phyloP scores from a whole-genome alignment of 2,888 invertebrate species.

The Synanthedon myopaeformis region DNA sequence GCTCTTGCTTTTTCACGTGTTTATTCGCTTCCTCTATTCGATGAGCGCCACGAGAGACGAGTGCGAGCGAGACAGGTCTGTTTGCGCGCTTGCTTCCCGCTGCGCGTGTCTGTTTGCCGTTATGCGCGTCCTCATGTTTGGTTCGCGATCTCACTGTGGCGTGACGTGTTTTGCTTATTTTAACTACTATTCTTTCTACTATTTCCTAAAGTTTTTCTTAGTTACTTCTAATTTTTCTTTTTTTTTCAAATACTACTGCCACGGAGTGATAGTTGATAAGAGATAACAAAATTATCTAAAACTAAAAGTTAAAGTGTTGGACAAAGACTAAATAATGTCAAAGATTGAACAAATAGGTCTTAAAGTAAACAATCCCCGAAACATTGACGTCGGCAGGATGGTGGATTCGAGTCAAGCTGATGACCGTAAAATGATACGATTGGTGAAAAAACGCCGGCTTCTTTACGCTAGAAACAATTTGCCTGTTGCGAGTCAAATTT shows the following conservation, averaged over 20 bases:
- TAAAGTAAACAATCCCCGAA: conserved; percentile 3
- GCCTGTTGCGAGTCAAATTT: conserved; percentile 60
- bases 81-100: conserved; percentile 40
- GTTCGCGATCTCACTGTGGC: conserved; percentile 26
- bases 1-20: conserved; percentile 55
- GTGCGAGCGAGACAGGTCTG: conserved; percentile 31
- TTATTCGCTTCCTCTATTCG: conserved; percentile 23
- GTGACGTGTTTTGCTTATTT: conserved; percentile 19
- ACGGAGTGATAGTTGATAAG: too few species aligned
- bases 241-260: not conserved
- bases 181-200: too few species aligned
- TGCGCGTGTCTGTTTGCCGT: conserved; percentile 59
- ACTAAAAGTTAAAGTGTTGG: not conserved
- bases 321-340: conserved; percentile 4
- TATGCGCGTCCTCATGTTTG: conserved; percentile 48
- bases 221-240: not conserved
- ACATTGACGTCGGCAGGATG: conserved; percentile 37
- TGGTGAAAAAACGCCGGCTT: conserved; percentile 49
- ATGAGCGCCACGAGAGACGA: conserved; percentile 6
- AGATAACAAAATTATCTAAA: too few species aligned
- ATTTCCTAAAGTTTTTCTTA: not conserved
- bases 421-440: conserved; percentile 49
- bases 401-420: conserved; percentile 56
- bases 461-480: conserved; percentile 58
- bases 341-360: not conserved